Conservation (phyloP, 2,797 vertebrate species). For the Erethizon dorsatum region DNA sequence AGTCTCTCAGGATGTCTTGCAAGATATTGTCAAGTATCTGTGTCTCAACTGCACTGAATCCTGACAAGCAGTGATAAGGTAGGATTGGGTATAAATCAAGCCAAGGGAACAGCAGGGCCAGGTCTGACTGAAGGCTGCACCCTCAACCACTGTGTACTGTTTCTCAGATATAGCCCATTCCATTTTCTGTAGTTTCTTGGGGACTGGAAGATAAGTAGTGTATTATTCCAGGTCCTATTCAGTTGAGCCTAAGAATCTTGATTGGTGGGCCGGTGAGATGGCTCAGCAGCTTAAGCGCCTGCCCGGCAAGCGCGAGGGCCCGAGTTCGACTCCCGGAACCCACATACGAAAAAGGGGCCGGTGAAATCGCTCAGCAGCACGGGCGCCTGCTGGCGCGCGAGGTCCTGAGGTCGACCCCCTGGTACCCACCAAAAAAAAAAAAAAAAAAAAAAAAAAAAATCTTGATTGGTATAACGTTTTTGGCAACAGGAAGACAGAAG, state of each 20-base stretch:
- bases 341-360: too few species aligned
- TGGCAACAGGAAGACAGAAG: background rate
- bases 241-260: background rate
- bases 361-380: too few species aligned
- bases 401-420: too few species aligned
- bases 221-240: background rate
- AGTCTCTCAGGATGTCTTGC: constrained; percentile 24
- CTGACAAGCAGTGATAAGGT: constrained; percentile 7
- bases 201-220: background rate
- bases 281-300: too few species aligned
- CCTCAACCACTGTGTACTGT: background rate
- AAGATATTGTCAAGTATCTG: constrained; percentile 29
- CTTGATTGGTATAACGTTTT: background rate
- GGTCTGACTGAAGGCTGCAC: background rate
- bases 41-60: background rate
- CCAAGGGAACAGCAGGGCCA: background rate
- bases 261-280: too few species aligned
- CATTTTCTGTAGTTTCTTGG: background rate
- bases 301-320: too few species aligned
- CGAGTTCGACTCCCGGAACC: too few species aligned
- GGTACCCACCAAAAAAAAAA: too few species aligned
- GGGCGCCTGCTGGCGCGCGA: too few species aligned
- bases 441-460: background rate
- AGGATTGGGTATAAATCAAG: background rate
- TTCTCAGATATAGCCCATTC: background rate